Percentiles rank a stretch among this genome's conserved stretches.
These are phyloP conservation scores for Istiophorus platypterus DNA, from an alignment of 2,113 vertebrate species.

Conservation along the genomic window DNA sequence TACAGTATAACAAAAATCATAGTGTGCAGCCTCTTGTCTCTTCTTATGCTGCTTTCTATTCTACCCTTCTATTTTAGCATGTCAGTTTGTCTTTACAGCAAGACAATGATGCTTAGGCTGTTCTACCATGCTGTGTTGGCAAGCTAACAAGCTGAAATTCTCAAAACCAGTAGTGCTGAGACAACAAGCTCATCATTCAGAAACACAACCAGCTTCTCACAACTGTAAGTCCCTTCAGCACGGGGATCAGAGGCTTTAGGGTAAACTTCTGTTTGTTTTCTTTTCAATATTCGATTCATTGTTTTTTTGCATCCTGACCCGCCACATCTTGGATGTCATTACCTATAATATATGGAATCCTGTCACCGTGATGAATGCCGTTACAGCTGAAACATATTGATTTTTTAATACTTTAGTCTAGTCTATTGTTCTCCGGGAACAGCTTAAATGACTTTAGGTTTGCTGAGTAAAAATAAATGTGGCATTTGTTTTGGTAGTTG, in stretches of 20 bases:
- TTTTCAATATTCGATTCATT: constrained; percentile 12
- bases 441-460: constrained; percentile 44
- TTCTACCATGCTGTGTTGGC: background rate
- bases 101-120: background rate
- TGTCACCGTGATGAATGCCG: constrained; percentile 60
- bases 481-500: constrained; percentile 37
- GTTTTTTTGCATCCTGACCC: constrained; percentile 14
- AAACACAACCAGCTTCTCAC: background rate
- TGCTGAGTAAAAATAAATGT: constrained; percentile 47
- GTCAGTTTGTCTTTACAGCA: background rate
- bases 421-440: constrained; percentile 54
- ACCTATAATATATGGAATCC: constrained; percentile 54
- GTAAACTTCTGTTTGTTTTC: constrained; percentile 22
- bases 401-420: constrained; percentile 28
- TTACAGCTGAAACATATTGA: constrained; percentile 48
- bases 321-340: constrained; percentile 23
- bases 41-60: background rate
- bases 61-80: background rate
- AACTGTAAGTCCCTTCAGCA: background rate
- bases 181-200: constrained; percentile 7
- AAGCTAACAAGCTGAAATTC: background rate
- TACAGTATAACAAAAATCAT: background rate
- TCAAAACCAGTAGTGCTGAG: background rate
- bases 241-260: background rate
- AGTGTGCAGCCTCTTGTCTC: too few relatives aligned